Evolutionary conservation across 2,797 vertebrate genomes (phyloP), one percentile per base, ranked within the genome.

Genomic region (Tiaroga cobitis): DNA sequence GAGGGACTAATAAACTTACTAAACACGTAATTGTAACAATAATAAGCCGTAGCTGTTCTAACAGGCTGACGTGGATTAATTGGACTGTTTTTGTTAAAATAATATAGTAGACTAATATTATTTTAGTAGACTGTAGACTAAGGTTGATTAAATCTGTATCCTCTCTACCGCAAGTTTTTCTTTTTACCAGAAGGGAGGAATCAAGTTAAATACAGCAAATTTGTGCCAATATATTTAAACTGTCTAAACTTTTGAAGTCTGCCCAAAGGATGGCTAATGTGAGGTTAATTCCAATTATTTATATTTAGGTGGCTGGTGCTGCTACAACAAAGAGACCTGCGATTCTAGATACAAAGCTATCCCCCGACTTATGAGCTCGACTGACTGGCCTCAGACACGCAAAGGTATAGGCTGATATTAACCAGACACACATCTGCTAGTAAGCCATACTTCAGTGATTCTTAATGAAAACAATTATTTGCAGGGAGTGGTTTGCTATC

Each of bases 311-410:
- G 95, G 94, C 78, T 93, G 93, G 94, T 96, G 94, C 93, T 97
- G 95, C 88, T 93, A 96, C 93, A 96, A 95, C 92, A 96, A 93
- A 91, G 95, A 96, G 92, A 96, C 93, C 88, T 97, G 94, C 83
- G 94, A 96, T 93, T 94, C 92, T 87, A 95, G 96, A 92, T 95
- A 94, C 93, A 96, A 96, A 95, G 96, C 95, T 93, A 94, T 94
- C 91, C 95, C 94, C 54, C 92, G 93, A 59, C 93, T 97, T 87
- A 96, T 96, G 95, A 96, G 95, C 93, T 96, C 92, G 86, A 90
- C 93, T 9, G 92, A 91, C 72, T 96, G 95, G 95, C 92, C 94
- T 83, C 94, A 94, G 87, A 96, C 93, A 88, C 95, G 94, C 89
- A 95, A 89, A 95, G 95, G 95, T 96, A 61, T n/a, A 90, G 78